Percentiles rank a stretch among this genome's conserved stretches.
These are phyloP conservation scores for Halcyon badia DNA, from an alignment of 2,797 vertebrate genomes.

Conservation along the genomic window DNA sequence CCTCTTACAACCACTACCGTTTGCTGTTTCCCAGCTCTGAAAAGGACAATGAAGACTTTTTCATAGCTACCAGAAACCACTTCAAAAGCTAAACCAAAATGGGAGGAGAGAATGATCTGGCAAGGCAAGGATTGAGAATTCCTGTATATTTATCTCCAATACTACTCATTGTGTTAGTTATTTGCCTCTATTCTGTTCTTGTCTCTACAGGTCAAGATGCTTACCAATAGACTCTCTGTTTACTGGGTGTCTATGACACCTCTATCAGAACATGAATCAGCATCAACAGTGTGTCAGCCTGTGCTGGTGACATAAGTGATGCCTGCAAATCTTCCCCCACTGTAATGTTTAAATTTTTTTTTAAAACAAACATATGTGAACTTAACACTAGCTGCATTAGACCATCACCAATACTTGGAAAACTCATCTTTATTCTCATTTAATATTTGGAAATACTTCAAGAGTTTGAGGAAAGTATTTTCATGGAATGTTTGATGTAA, in stretches of 20 bases:
- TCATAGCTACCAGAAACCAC: background rate
- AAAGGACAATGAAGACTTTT: background rate
- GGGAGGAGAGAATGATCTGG: background rate
- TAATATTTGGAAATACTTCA: slow-evolving; percentile 77
- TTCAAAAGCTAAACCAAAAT: background rate
- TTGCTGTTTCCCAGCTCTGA: background rate
- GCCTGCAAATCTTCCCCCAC: background rate
- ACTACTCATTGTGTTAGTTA: background rate
- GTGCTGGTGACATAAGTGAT: background rate
- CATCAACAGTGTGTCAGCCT: background rate
- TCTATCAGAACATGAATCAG: background rate
- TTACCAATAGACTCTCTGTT: background rate
- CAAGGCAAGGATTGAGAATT: background rate
- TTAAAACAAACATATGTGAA: background rate
- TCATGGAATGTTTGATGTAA: slow-evolving; percentile 77
- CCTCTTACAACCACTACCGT: background rate
- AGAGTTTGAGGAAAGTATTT: slow-evolving; percentile 77
- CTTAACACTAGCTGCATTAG: slow-evolving; percentile 20
- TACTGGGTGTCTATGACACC: background rate
- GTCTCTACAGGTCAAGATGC: background rate
- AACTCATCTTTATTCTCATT: slow-evolving; percentile 63
- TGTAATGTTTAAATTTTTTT: background rate
- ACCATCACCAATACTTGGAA: slow-evolving; percentile 44
- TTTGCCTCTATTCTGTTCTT: background rate
- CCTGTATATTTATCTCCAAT: background rate